phyloP scores from a whole-genome alignment of 2,797 vertebrate genomes.

The Ceyx erithaca region DNA sequence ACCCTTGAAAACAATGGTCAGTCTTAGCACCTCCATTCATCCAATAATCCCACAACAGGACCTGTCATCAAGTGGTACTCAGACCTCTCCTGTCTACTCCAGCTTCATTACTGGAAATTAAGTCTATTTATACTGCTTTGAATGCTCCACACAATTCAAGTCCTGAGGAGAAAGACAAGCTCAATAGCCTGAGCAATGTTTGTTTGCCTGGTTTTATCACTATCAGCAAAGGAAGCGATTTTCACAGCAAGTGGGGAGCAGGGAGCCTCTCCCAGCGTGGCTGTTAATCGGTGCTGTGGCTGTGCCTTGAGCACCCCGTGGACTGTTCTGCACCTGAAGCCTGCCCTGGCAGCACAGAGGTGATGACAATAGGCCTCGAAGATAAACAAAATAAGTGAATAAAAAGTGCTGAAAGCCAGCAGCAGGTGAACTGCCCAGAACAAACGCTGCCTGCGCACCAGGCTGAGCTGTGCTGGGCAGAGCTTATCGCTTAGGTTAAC shows the following conservation, averaged over 20 bases:
- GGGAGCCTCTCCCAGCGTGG: neutral
- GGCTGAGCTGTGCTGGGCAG: constrained; percentile 32
- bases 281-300: accelerated
- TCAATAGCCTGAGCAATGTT: neutral
- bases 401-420: constrained; percentile 87
- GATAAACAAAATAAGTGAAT: constrained; percentile 77
- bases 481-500: constrained; percentile 61
- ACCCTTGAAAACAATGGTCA: constrained; percentile 75
- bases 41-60: constrained; percentile 86
- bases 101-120: constrained; percentile 78
- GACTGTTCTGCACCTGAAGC: constrained; percentile 82
- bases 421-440: constrained; percentile 87
- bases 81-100: constrained; percentile 58
- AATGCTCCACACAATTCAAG: constrained; percentile 81
- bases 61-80: constrained; percentile 85
- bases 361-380: constrained; percentile 84
- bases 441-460: constrained; percentile 17
- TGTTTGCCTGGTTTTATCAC: constrained; percentile 76
- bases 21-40: constrained; percentile 77
- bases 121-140: constrained; percentile 83
- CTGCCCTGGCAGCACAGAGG: constrained; percentile 75
- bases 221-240: constrained; percentile 75
- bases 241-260: neutral
- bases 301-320: accelerated
- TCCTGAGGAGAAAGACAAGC: constrained; percentile 23